Evolutionary conservation across 2,797 vertebrate species (phyloP).

Genomic region (Chelidonichthys spinosus): DNA sequence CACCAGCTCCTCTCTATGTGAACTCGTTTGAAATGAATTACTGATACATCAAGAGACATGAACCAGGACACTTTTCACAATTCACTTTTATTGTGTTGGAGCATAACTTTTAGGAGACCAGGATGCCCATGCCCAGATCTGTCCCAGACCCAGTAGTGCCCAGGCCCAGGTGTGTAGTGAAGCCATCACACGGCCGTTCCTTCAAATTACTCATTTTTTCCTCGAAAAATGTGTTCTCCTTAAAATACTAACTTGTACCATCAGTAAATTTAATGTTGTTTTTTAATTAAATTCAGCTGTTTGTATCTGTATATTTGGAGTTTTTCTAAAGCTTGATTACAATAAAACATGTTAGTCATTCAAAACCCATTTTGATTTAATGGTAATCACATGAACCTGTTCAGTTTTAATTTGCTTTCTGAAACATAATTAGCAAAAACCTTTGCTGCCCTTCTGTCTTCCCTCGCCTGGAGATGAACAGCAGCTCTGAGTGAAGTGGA

Average conservation of each 20-base stretch:
- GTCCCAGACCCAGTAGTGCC: no score
- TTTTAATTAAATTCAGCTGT: neutral
- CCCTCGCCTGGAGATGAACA: conserved; percentile 47
- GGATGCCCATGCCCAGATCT: no score
- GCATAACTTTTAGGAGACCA: no score
- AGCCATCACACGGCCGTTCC: no score
- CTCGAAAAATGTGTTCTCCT: neutral
- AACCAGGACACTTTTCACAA: no score
- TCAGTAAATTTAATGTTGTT: neutral
- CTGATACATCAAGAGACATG: no score
- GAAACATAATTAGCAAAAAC: conserved; percentile 60
- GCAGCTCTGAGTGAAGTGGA: conserved; percentile 20
- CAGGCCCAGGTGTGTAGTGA: neutral
- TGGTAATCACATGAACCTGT: conserved; percentile 50
- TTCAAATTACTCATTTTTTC: neutral
- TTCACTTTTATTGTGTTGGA: no score
- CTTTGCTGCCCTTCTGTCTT: conserved; percentile 46
- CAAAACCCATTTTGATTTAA: conserved; percentile 48
- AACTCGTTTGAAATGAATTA: no score
- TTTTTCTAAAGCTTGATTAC: conserved; percentile 20
- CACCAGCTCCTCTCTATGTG: no score
- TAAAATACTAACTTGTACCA: neutral
- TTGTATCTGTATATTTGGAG: conserved; percentile 27
- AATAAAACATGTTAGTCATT: conserved; percentile 43
- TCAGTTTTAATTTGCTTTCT: conserved; percentile 53